Conservation (phyloP, 2,113 vertebrate species). For the Struthio camelus region DNA sequence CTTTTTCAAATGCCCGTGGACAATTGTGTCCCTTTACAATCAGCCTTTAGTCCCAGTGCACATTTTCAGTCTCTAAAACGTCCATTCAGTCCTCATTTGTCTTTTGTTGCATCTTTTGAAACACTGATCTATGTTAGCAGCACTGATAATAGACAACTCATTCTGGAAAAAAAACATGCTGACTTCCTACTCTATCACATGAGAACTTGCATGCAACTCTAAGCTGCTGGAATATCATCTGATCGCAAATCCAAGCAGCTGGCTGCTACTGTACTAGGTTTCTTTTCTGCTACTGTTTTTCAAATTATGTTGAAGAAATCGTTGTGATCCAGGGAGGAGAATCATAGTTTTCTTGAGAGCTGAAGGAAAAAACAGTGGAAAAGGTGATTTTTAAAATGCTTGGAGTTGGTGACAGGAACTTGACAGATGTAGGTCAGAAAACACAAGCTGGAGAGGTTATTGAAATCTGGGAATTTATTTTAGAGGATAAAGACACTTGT, state of each 20-base stretch:
- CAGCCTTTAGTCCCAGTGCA: not conserved
- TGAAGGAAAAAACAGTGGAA: not conserved
- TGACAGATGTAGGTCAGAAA: not conserved
- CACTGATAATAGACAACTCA: not conserved
- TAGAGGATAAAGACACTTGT: not conserved
- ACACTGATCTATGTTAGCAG: not conserved
- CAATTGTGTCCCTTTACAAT: not conserved
- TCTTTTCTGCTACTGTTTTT: not conserved
- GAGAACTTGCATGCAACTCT: not conserved
- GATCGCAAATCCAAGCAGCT: not conserved
- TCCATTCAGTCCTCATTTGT: conserved; percentile 8
- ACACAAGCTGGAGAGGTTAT: not conserved
- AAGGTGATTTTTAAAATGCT: not conserved
- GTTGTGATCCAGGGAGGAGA: not conserved
- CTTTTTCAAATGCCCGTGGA: not conserved
- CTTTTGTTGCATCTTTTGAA: conserved; percentile 35
- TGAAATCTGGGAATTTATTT: not conserved
- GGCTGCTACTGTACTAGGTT: not conserved
- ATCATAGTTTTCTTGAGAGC: not conserved
- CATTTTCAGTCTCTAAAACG: not conserved
- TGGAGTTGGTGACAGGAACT: not conserved
- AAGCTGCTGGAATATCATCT: conserved; percentile 12
- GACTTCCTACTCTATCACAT: not conserved
- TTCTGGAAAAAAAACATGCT: conserved; percentile 50
- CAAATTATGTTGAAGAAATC: not conserved